These are phyloP conservation scores for Apamea crenata DNA, from an alignment of 2,888 invertebrate genomes.

Conservation along the genomic window DNA sequence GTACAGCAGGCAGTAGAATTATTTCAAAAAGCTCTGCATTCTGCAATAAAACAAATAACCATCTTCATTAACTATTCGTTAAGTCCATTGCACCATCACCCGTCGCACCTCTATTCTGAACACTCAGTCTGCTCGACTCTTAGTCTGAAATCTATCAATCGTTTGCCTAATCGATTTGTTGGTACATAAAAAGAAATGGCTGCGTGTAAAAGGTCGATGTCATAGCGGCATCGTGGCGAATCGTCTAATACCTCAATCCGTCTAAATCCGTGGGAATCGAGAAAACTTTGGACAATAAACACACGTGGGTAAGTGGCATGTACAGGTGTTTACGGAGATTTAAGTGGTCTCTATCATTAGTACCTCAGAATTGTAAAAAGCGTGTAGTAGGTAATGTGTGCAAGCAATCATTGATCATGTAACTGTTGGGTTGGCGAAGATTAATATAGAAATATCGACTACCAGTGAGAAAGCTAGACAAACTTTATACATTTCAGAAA, in stretches of 20 bases:
- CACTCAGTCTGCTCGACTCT: slow-evolving; percentile 20
- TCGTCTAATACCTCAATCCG: slow-evolving; percentile 67
- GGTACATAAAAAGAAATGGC: slow-evolving; percentile 67
- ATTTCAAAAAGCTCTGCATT: neutral
- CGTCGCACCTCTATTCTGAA: neutral
- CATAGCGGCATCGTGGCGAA: slow-evolving; percentile 67
- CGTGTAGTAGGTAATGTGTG: slow-evolving; percentile 41
- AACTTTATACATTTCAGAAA: neutral
- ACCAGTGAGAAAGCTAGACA: neutral
- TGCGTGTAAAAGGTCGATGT: slow-evolving; percentile 66
- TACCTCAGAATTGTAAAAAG: slow-evolving; percentile 43
- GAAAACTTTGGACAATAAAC: slow-evolving; percentile 61
- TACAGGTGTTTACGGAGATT: slow-evolving; percentile 58
- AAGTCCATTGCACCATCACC: slow-evolving; percentile 15
- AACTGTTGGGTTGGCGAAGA: slow-evolving; percentile 23
- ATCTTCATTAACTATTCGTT: neutral
- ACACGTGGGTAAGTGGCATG: slow-evolving; percentile 49
- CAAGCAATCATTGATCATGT: slow-evolving; percentile 27
- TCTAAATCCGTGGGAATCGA: slow-evolving; percentile 63
- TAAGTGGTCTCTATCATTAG: slow-evolving; percentile 57
- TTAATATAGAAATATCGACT: neutral
- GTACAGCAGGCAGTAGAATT: neutral
- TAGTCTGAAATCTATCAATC: slow-evolving; percentile 55
- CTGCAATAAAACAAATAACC: neutral
- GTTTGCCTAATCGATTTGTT: slow-evolving; percentile 66